Evolutionary conservation across 1,140 invertebrate genomes (phyloP).

Genomic region (Platyscapa corneri): DNA sequence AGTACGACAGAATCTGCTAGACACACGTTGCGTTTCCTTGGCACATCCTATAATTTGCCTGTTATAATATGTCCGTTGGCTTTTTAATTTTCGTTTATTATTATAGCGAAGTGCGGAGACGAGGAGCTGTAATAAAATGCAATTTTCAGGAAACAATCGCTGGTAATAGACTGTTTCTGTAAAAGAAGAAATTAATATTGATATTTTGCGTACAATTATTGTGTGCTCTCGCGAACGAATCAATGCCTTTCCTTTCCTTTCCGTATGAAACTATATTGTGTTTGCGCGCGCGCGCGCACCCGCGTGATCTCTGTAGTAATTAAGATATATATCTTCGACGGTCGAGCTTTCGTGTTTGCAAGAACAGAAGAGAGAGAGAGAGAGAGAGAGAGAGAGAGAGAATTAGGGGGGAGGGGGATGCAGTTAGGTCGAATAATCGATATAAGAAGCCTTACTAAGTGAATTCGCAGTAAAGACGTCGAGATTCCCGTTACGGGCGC

Average conservation of each 20-base stretch:
- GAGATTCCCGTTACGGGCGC: slow-evolving; percentile 26
- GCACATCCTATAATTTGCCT: not conserved
- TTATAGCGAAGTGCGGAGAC: not conserved
- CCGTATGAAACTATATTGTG: too few relatives aligned
- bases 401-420: too few relatives aligned
- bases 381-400: not conserved
- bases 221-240: not conserved
- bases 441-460: slow-evolving; percentile 27
- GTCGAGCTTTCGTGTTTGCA: not conserved
- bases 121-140: not conserved
- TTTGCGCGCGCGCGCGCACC: too few relatives aligned
- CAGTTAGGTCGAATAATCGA: slow-evolving; percentile 8
- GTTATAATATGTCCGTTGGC: not conserved
- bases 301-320: not conserved
- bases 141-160: not conserved
- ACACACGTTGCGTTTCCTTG: not conserved
- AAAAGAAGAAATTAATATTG: not conserved
- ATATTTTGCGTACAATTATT: not conserved
- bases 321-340: not conserved
- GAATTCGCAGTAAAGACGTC: slow-evolving; percentile 21
- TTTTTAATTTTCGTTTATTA: not conserved
- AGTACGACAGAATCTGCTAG: not conserved
- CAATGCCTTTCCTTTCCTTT: too few relatives aligned
- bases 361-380: not conserved
- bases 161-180: not conserved